phyloP scores from a whole-genome alignment of 2,888 invertebrate genomes.

The Ashinkailepas kermadecensis region DNA sequence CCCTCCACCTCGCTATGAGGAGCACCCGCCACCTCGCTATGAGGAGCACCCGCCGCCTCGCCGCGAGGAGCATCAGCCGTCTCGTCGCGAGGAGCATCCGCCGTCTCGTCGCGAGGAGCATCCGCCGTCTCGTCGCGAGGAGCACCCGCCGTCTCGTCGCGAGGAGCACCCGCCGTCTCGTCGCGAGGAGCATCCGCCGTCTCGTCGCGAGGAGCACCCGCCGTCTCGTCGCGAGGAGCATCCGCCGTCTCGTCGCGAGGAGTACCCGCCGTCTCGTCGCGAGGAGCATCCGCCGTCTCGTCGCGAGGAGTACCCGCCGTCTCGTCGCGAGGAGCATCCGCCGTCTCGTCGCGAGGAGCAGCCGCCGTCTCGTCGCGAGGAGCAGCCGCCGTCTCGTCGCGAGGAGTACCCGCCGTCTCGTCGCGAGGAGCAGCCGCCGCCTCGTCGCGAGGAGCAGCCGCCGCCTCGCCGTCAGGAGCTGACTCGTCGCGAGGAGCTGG shows the following conservation, averaged over 20 bases:
- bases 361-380: background rate
- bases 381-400: background rate
- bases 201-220: background rate
- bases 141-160: background rate
- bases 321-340: too few relatives aligned
- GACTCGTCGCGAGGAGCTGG: background rate
- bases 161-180: background rate
- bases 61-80: too few relatives aligned
- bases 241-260: background rate
- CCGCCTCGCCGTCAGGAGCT: background rate
- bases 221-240: background rate
- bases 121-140: too few relatives aligned
- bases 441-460: background rate
- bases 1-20: too few relatives aligned
- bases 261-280: background rate
- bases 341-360: too few relatives aligned
- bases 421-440: background rate
- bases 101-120: too few relatives aligned
- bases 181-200: background rate
- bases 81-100: too few relatives aligned
- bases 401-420: background rate
- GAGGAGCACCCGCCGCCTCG: too few relatives aligned
- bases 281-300: background rate
- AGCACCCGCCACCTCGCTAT: too few relatives aligned
- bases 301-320: too few relatives aligned